Percentiles rank a stretch among this genome's conserved stretches.
phyloP scores from a whole-genome alignment of 2,113 vertebrate species.

The Sinocyclocheilus rhinocerous region DNA sequence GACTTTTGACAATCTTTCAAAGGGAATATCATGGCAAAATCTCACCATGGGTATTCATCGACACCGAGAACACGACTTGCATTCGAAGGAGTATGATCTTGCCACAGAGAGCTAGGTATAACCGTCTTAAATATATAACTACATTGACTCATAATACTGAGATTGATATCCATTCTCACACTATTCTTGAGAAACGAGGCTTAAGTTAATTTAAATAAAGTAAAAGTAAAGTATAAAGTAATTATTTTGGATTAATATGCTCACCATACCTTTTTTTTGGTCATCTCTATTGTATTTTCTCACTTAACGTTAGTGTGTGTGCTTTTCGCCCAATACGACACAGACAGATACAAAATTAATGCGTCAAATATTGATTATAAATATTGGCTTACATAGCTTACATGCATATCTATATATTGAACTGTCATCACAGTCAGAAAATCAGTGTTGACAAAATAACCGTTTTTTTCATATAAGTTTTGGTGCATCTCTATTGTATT shows the following conservation, averaged over 20 bases:
- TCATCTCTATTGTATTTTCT: neutral
- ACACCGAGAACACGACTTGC: neutral
- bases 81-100: neutral
- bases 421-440: neutral
- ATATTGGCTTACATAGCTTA: neutral
- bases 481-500: neutral
- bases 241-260: neutral
- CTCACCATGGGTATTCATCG: neutral
- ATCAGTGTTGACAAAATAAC: neutral
- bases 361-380: neutral
- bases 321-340: neutral
- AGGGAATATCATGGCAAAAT: neutral
- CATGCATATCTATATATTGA: neutral
- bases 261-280: neutral
- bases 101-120: slow-evolving; percentile 9
- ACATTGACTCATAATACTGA: neutral
- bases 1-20: neutral
- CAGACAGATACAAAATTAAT: neutral
- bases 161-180: neutral
- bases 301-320: neutral
- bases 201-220: neutral
- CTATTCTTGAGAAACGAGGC: neutral
- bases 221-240: neutral
- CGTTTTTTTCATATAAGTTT: neutral
- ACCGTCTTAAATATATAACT: neutral